Conservation (phyloP, 2,113 vertebrate species). For the Ploceus nigricollis region DNA sequence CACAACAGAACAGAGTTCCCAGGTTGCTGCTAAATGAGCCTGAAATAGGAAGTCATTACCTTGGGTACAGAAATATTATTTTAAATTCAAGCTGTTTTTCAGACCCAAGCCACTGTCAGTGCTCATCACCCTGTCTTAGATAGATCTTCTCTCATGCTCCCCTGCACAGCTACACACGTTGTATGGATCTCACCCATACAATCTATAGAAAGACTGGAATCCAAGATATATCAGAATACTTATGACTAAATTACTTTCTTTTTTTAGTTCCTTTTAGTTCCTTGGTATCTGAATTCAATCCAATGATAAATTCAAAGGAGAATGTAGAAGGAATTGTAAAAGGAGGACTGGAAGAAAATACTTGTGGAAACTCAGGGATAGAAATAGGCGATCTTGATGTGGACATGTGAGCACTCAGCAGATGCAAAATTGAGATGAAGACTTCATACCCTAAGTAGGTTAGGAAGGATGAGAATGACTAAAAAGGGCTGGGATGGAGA, state of each 20-base stretch:
- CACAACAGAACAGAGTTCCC: background rate
- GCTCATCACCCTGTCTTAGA: background rate
- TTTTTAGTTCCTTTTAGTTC: background rate
- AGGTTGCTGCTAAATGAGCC: background rate
- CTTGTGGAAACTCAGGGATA: background rate
- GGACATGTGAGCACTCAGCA: background rate
- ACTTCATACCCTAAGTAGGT: background rate
- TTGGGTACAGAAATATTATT: background rate
- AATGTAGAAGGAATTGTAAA: background rate
- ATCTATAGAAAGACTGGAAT: background rate
- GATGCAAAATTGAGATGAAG: background rate
- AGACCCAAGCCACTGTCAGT: background rate
- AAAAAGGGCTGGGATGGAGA: background rate
- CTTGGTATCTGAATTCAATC: background rate
- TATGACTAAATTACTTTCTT: background rate
- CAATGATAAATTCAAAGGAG: background rate
- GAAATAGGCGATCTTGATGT: background rate
- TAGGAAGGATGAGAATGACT: background rate
- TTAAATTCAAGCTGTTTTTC: background rate
- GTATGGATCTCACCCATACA: background rate
- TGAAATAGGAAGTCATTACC: background rate
- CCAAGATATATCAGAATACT: background rate
- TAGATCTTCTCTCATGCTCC: background rate
- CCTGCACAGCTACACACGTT: background rate
- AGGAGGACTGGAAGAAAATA: background rate